phyloP scores from a whole-genome alignment of 2,797 vertebrate genomes.

The Channallabes apus region DNA sequence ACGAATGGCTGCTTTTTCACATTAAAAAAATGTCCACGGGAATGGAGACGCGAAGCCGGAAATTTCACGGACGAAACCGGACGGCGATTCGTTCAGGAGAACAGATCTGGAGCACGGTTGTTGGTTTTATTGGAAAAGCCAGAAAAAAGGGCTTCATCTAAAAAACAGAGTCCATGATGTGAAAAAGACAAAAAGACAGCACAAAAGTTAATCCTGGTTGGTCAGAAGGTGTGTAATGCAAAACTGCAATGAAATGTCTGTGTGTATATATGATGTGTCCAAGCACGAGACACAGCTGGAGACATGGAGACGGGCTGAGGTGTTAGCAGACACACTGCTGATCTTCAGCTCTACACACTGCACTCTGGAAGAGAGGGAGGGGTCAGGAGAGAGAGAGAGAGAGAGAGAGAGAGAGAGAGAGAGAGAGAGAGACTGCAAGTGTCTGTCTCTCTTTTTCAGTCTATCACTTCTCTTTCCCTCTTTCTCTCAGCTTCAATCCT shows the following conservation, averaged over 20 bases:
- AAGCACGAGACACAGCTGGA: conserved; percentile 11
- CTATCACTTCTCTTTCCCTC: background rate
- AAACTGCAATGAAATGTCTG: background rate
- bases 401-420: conserved; percentile 13
- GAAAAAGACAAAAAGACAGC: background rate
- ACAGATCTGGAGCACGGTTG: background rate
- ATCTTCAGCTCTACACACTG: conserved; percentile 35
- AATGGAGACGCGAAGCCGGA: background rate
- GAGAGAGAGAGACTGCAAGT: conserved; percentile 12
- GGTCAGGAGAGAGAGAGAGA: conserved; percentile 22
- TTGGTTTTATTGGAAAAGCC: conserved; percentile 9
- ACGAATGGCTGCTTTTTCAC: background rate
- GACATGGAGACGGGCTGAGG: conserved; percentile 25
- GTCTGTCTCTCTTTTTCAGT: background rate
- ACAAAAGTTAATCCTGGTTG: background rate
- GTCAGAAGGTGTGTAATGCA: background rate
- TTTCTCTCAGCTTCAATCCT: background rate
- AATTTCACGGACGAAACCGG: background rate
- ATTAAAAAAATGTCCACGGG: background rate
- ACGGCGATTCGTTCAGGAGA: background rate
- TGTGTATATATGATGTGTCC: background rate
- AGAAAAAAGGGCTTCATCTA: conserved; percentile 2
- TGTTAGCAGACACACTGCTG: conserved; percentile 22
- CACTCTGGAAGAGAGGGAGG: conserved; percentile 31
- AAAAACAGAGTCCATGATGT: conserved; percentile 3